Conservation (phyloP, 2,797 vertebrate genomes). For the Melanotaenia maccullochi region DNA sequence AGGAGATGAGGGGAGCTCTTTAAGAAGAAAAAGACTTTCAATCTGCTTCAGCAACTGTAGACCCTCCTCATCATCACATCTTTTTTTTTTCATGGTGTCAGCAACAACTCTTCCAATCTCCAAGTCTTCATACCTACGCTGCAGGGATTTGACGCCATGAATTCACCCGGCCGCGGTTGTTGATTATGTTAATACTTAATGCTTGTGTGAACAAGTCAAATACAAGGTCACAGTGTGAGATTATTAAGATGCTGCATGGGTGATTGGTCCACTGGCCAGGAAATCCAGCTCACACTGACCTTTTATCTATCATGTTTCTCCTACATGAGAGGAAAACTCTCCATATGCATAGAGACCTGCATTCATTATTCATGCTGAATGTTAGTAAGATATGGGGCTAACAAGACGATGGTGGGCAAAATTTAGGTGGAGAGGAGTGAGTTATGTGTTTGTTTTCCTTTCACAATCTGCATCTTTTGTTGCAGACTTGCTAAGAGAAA, state of each 20-base stretch:
- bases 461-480: constrained; percentile 34
- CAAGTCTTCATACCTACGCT: constrained; percentile 7
- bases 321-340: constrained; percentile 50
- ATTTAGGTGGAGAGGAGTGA: constrained; percentile 22
- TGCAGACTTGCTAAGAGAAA: constrained; percentile 17
- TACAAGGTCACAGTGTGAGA: constrained; percentile 56
- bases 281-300: constrained; percentile 23
- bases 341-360: constrained; percentile 64
- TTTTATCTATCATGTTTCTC: constrained; percentile 44
- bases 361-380: constrained; percentile 75
- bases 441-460: constrained; percentile 23
- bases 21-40: constrained; percentile 78
- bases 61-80: constrained; percentile 56
- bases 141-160: constrained; percentile 14
- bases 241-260: constrained; percentile 60
- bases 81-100: constrained; percentile 19
- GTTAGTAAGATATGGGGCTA: constrained; percentile 43
- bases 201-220: constrained; percentile 61
- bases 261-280: constrained; percentile 33
- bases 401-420: constrained; percentile 28
- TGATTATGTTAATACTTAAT: constrained; percentile 62
- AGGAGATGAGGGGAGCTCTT: constrained; percentile 71
- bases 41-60: constrained; percentile 71
- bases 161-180: constrained; percentile 26
- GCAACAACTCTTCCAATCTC: constrained; percentile 16